Percentiles rank a stretch among this genome's conserved stretches.
These are phyloP conservation scores for Chrysolina oricalcia DNA, from an alignment of 2,888 invertebrate species.

Conservation along the genomic window DNA sequence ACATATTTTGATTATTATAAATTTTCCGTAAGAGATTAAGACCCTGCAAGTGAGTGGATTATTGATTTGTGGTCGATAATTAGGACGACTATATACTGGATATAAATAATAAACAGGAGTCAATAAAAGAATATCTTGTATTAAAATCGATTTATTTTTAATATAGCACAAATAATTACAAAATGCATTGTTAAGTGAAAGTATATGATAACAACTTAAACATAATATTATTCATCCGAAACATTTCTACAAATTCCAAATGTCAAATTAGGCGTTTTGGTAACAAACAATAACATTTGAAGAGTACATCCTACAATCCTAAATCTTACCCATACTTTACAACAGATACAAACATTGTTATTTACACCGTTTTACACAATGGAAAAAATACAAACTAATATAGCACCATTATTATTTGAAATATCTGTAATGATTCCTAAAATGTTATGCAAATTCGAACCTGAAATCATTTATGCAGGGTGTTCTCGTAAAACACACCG, in stretches of 20 bases:
- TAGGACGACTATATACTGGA: not conserved
- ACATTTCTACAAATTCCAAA: constrained; percentile 54
- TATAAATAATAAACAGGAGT: too few relatives aligned
- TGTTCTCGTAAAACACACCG: too few relatives aligned
- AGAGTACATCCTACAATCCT: constrained; percentile 38
- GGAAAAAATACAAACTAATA: constrained; percentile 57
- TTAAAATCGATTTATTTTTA: constrained; percentile 60
- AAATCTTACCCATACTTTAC: constrained; percentile 60
- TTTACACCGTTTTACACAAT: constrained; percentile 62
- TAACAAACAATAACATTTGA: constrained; percentile 48
- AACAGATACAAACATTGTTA: constrained; percentile 56
- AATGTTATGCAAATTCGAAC: not conserved
- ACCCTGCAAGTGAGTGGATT: too few relatives aligned
- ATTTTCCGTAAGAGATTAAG: too few relatives aligned
- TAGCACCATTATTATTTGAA: constrained; percentile 61
- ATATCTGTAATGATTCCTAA: not conserved
- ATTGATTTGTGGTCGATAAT: not conserved
- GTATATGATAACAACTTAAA: constrained; percentile 33
- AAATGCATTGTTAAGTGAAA: constrained; percentile 58
- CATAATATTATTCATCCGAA: constrained; percentile 38
- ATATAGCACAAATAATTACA: constrained; percentile 66
- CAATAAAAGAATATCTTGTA: constrained; percentile 13
- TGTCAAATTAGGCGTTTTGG: constrained; percentile 53
- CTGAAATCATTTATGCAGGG: not conserved
- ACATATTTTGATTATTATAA: too few relatives aligned